Percentiles rank a stretch among this genome's conserved stretches.
These are phyloP conservation scores for Rotaria macrura DNA, from an alignment of 2,888 invertebrate species.

Conservation along the genomic window DNA sequence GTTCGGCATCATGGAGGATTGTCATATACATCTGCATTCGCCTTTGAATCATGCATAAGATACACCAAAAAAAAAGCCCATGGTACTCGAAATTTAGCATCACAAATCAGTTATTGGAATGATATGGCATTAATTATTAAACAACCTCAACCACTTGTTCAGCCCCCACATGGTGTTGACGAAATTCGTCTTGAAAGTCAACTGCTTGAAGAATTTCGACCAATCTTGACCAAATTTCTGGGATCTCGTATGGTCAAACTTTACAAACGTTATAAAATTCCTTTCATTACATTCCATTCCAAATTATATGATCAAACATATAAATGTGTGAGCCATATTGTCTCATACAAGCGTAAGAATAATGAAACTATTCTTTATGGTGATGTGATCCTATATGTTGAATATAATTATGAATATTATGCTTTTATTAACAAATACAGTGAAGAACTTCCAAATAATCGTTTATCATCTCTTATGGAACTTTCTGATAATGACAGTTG, in stretches of 20 bases:
- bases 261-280: not conserved
- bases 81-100: too few species aligned
- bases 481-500: too few species aligned
- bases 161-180: not conserved
- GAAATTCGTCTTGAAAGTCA: not conserved
- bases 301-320: not conserved
- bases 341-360: not conserved
- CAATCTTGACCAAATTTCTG: not conserved
- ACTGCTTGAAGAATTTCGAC: not conserved
- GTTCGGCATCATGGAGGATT: not conserved
- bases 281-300: not conserved
- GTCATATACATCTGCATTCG: not conserved
- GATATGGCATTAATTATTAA: not conserved
- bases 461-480: too few species aligned
- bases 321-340: not conserved
- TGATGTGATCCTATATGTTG: not conserved
- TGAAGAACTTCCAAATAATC: too few species aligned
- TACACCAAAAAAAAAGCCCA: too few species aligned
- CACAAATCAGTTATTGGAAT: too few species aligned
- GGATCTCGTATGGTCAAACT: not conserved
- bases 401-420: not conserved
- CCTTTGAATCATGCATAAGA: not conserved
- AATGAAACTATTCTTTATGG: not conserved
- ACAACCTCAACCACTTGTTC: not conserved
- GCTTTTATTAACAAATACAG: not conserved